Evolutionary conservation across 2,113 vertebrate genomes (phyloP), one percentile per base, ranked within the genome.

Genomic region (Tetrax tetrax): DNA sequence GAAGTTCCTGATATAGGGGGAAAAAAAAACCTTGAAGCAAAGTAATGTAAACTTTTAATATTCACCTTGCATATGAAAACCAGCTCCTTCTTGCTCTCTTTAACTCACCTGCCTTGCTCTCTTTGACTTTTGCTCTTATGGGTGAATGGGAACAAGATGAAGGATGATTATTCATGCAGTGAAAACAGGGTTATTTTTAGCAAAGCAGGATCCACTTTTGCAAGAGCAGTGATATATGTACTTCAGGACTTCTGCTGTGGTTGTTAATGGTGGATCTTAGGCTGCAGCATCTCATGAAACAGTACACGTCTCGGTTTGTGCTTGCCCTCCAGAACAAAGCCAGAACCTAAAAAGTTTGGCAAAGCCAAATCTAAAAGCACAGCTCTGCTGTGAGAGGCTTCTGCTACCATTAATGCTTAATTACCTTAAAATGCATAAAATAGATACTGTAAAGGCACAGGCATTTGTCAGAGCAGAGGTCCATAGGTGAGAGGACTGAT

Each of bases 171-270:
- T 8, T 75, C 68, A 84, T 1, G 0, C 71, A 60, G 79, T 9
- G 63, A 69, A 81, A 33, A 14, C 38, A 18, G 28, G 12, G 51
- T 35, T 90, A 60, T 91, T 88, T 96, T 97, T 88, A 95, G 48
- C 35, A 68, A 41, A 75, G 75, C 91, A 88, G 75, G 71, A 77
- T 91, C n/a, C 37, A 3, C 59, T 85, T 77, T 68, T 96, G 79
- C 80, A 82, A 57, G 28, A 68, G 18, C 14, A 78, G 35, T 54
- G 84, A 83, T 76, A 41, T 6, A 35, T 14, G 28, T 9, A 8
- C 66, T 63, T 57, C 31, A 43, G 59, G 23, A 57, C 63, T 92
- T 91, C 53, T 69, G 38, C 61, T 61, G 81, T 24, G 83, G 10
- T 22, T 28, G 57, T 12, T 12, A 53, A 3, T 43, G 50, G 23